A percentile compares a stretch with the other conserved stretches of the same genome.
phyloP scores from a whole-genome alignment of 2,113 vertebrate species.

The Neopipo cinnamomea region DNA sequence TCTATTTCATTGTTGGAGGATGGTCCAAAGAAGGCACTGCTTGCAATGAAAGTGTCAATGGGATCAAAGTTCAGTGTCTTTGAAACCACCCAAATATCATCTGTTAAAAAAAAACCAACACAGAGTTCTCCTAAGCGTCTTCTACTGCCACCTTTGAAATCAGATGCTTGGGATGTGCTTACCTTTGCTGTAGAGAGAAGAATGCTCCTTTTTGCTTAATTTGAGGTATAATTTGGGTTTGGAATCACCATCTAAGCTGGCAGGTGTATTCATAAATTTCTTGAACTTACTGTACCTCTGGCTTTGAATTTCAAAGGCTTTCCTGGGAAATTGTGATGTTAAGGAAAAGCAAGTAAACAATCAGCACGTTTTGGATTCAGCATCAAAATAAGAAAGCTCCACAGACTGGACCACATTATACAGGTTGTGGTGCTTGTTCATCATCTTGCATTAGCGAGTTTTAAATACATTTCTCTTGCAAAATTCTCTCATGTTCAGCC shows the following conservation, averaged over 20 bases:
- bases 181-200: constrained; percentile 79
- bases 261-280: constrained; percentile 42
- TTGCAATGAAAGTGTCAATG: constrained; percentile 78
- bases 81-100: constrained; percentile 83
- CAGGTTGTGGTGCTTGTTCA: not conserved
- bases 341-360: not conserved
- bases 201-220: constrained; percentile 75
- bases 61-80: constrained; percentile 76
- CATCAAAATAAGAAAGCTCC: not conserved
- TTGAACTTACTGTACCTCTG: constrained; percentile 68
- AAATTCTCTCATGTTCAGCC: not conserved
- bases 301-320: constrained; percentile 69
- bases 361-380: accelerated
- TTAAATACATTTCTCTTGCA: not conserved
- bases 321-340: constrained; percentile 51
- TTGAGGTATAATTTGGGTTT: constrained; percentile 78
- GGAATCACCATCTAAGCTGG: constrained; percentile 54
- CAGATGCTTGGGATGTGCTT: not conserved
- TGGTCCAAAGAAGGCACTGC: constrained; percentile 79
- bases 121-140: not conserved
- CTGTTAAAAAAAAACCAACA: constrained; percentile 54
- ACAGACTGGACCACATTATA: not conserved
- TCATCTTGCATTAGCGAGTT: not conserved
- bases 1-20: constrained; percentile 77
- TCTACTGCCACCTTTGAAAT: not conserved